Conservation (phyloP, 2,797 vertebrate genomes). For the Capromys pilorides region DNA sequence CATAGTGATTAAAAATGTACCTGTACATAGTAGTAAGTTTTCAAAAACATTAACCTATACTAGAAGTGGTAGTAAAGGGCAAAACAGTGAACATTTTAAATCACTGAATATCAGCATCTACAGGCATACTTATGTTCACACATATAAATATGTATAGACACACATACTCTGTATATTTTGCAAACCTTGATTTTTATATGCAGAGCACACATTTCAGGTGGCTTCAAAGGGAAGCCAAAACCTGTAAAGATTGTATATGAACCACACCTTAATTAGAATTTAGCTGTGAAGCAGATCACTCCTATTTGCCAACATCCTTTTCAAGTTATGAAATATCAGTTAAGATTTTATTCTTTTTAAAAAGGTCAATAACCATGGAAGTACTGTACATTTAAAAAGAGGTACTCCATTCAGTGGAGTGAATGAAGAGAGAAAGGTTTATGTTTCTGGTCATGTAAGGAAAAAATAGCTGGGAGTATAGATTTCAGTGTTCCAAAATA, state of each 20-base stretch:
- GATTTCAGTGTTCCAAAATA: constrained; percentile 72
- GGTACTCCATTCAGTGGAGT: neutral
- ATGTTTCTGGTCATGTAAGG: constrained; percentile 69
- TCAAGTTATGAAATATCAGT: neutral
- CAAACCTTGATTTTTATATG: neutral
- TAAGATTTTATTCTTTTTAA: constrained; percentile 33
- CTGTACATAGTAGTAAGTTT: neutral
- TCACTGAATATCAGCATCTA: neutral
- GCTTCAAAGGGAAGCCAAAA: neutral
- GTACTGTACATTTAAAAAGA: neutral
- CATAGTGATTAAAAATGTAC: neutral
- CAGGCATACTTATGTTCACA: neutral
- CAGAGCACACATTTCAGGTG: neutral
- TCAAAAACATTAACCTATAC: neutral
- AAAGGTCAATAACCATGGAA: neutral
- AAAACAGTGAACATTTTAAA: neutral
- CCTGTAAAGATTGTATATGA: neutral
- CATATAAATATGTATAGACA: neutral
- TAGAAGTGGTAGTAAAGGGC: neutral
- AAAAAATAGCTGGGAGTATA: constrained; percentile 53
- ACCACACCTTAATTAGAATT: neutral
- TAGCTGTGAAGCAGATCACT: neutral
- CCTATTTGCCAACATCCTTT: neutral
- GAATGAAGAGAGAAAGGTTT: constrained; percentile 40
- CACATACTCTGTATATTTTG: neutral